Evolutionary conservation across 92 coral and sea anemone genomes (phyloP), one percentile per base, ranked within the genome.

Genomic region (Epizoanthus fatuus): DNA sequence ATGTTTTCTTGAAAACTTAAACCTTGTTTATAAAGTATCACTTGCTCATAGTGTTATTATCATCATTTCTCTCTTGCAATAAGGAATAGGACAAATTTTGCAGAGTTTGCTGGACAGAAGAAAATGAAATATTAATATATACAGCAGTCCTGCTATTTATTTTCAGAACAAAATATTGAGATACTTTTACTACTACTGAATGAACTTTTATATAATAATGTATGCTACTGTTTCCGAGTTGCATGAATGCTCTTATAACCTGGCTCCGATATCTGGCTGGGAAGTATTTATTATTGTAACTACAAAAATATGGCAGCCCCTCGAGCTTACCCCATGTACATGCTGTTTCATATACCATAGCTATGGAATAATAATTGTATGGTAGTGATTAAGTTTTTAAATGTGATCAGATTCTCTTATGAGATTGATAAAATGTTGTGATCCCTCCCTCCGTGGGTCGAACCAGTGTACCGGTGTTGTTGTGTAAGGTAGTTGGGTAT

Each of bases 71-170:
- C 49, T 44, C 79, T 35, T 53, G 80, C 49, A 79, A 63, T 76
- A 83, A 91, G 63, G 72, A 83, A 83, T 63, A 83, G 90, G 59
- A 58, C 44, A 71, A 86, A 77, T 42, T 59, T 83, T 85, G 82
- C 90, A 73, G 53, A 49, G 82, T 40, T 22, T 40, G 82, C 82
- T 59, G 82, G 57, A 60, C 82, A 77, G 52, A 40, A 58, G 58
- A 40, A 29, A 77, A 76, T 79, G 86, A 81, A 79, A 89, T 63
- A 79, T 85, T 89, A 89, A 90, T 90, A 90, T 90, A 90, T 90
- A 85, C 88, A 75, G 90, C 90, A 74, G 93, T 71, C 75, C 85
- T 90, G 93, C 90, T 90, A 90, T 90, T 90, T 90, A 90, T 90
- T 90, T 90, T 90, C 88, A 85, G 71, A 62, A 85, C 72, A 64